Evolutionary conservation across 2,113 vertebrate genomes (phyloP).

Genomic region (Prionailurus viverrinus): DNA sequence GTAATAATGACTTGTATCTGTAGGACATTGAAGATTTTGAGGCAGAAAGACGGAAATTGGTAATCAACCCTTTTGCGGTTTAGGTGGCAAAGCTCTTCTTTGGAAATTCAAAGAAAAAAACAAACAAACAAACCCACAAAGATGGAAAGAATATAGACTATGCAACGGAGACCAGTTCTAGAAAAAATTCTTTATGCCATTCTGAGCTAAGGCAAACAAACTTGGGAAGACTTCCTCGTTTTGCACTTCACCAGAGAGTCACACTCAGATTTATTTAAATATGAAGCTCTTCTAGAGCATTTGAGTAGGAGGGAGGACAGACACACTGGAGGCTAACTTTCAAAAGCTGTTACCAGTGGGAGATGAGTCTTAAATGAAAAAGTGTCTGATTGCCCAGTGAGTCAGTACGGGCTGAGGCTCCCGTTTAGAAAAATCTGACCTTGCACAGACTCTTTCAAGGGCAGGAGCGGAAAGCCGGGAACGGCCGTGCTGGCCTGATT

Average conservation of each 20-base stretch:
- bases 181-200: neutral
- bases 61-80: neutral
- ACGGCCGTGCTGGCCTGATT: neutral
- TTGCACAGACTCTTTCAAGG: neutral
- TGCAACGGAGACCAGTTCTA: neutral
- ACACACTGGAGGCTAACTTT: neutral
- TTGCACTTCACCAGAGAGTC: neutral
- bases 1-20: neutral
- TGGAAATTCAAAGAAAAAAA: neutral
- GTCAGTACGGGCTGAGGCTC: neutral
- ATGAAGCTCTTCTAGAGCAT: neutral
- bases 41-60: neutral
- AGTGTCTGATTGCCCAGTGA: neutral
- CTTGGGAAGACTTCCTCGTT: neutral
- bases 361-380: neutral
- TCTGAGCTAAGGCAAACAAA: neutral
- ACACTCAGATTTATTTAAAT: neutral
- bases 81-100: slow-evolving; percentile 24
- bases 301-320: neutral
- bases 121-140: neutral
- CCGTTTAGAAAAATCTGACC: neutral
- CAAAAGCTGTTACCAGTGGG: neutral
- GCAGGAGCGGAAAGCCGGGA: neutral
- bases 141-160: neutral
- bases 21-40: neutral